Evolutionary conservation across 2,888 invertebrate species (phyloP), one percentile per base, ranked within the genome.

Genomic region (Chrysotoxum bicinctum): DNA sequence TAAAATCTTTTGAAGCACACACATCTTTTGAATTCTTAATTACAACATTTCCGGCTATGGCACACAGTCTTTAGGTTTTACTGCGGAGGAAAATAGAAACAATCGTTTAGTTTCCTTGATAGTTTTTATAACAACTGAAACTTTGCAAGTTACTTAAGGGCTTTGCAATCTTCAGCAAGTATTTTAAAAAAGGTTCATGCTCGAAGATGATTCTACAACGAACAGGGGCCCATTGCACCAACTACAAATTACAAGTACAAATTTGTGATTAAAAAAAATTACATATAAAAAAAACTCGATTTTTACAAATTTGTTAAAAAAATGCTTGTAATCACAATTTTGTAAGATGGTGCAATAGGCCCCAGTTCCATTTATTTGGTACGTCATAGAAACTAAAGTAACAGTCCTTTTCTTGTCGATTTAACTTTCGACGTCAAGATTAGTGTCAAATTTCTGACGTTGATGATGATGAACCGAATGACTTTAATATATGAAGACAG

Each of bases 391-490:
- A 30, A 16, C 9, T 54, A 58, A 75, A 56, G 35, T 21, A 58
- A 32, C 7, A 52, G 23, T 77, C 35, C 54, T 35, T 45, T 32
- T 72, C 12, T 48, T 37, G 45, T 14, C 62, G 35, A 54, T 75
- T 68, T 50, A 58, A 30, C n/a, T 8, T 62, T 43, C 10, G 16
- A 5, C 43, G 6, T 64, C 23, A 64, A 32, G 56, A 48, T 64
- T 56, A 48, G 56, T 48, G 64, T 58, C 12, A 30, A 14, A 54
- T 37, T 16, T 37, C n/a, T 58, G 14, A 21, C 32, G 32, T 10
- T 54, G 40, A n/a, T 54, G 23, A 37, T 9, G 50, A 26, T 43
- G 21, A 72, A 60, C 23, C 26, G 43, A 30, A 45, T 19, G 37
- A 21, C 23, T 40, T 19, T 35, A 35, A 37, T 14, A 8, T 35